A percentile compares a stretch with the other conserved stretches of the same genome.
Evolutionary conservation across 2,888 invertebrate species (phyloP).

Genomic region (Stegana nigrithorax): DNA sequence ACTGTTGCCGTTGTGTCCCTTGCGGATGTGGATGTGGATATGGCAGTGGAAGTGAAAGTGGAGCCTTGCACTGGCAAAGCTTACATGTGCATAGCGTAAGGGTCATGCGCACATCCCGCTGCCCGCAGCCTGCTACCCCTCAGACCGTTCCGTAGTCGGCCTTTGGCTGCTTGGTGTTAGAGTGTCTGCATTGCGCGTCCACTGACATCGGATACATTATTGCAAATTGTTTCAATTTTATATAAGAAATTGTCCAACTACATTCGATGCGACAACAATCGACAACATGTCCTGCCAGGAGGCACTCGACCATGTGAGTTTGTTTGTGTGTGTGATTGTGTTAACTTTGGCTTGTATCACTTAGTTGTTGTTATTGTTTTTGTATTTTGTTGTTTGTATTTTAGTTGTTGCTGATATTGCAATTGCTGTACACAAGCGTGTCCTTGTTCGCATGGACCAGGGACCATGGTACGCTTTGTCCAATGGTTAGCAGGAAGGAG

Average conservation of each 20-base stretch:
- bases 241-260: constrained; percentile 43
- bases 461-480: too few species aligned
- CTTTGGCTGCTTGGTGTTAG: not conserved
- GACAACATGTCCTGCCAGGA: constrained; percentile 4
- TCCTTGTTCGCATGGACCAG: too few species aligned
- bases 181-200: constrained; percentile 39
- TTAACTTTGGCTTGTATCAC: not conserved
- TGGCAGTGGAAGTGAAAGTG: too few species aligned
- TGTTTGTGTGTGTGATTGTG: too few species aligned
- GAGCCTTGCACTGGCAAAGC: too few species aligned
- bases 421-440: too few species aligned
- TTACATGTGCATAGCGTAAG: too few species aligned
- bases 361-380: not conserved
- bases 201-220: constrained; percentile 60
- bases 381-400: not conserved
- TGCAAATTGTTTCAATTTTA: constrained; percentile 60
- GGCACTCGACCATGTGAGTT: too few species aligned
- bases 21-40: too few species aligned
- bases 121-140: not conserved
- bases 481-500: too few species aligned
- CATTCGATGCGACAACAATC: not conserved
- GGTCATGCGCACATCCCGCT: too few species aligned
- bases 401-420: not conserved
- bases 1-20: too few species aligned
- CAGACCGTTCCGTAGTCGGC: not conserved